These are phyloP conservation scores for Eumeta japonica DNA, from an alignment of 1,140 invertebrate species.

Conservation along the genomic window DNA sequence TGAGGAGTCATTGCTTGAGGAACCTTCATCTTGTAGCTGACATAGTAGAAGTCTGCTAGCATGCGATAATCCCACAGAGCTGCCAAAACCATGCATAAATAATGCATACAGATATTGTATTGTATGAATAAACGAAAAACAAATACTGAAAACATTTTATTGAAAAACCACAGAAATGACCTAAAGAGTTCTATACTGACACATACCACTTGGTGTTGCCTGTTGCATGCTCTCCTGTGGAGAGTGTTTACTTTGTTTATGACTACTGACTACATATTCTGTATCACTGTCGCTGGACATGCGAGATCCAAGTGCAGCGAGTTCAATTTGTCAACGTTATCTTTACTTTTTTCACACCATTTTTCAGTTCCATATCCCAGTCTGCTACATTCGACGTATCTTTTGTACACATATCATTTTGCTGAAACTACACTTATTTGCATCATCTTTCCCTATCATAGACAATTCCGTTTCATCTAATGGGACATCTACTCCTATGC, in stretches of 20 bases:
- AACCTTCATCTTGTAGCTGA: slow-evolving; percentile 53
- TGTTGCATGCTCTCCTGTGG: slow-evolving; percentile 30
- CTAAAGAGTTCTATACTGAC: too few relatives aligned
- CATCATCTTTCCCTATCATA: slow-evolving; percentile 28
- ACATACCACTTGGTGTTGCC: slow-evolving; percentile 37
- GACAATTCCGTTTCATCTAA: slow-evolving; percentile 26
- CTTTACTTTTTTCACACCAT: slow-evolving; percentile 48
- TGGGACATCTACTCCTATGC: slow-evolving; percentile 36
- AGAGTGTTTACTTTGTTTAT: slow-evolving; percentile 30
- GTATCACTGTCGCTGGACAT: slow-evolving; percentile 56
- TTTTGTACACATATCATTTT: slow-evolving; percentile 25
- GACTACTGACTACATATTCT: slow-evolving; percentile 37
- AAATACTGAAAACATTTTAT: too few relatives aligned
- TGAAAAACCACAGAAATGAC: too few relatives aligned
- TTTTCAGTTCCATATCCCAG: slow-evolving; percentile 61
- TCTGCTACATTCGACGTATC: slow-evolving; percentile 52
- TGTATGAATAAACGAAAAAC: too few relatives aligned
- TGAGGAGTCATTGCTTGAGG: slow-evolving; percentile 54
- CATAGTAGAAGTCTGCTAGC: slow-evolving; percentile 48
- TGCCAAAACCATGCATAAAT: slow-evolving; percentile 9
- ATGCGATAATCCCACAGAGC: slow-evolving; percentile 32
- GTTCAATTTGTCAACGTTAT: slow-evolving; percentile 35
- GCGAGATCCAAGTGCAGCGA: slow-evolving; percentile 46
- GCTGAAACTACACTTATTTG: slow-evolving; percentile 24
- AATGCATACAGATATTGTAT: too few relatives aligned